phyloP scores from a whole-genome alignment of 2,113 vertebrate species.

The Platycercus adscitus region DNA sequence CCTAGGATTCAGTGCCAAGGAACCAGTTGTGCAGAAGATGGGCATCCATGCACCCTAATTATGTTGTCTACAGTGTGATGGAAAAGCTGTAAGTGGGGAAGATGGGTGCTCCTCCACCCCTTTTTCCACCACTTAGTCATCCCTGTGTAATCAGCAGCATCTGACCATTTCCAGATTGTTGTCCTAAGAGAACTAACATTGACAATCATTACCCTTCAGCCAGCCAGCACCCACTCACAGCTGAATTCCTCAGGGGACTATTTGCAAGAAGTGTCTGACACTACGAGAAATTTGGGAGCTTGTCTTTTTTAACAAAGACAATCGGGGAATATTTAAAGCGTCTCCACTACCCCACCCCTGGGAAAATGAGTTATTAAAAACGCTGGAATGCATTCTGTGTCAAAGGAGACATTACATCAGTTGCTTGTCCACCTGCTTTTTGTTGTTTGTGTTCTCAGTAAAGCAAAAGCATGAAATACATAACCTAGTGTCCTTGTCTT shows the following conservation, averaged over 20 bases:
- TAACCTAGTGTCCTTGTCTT: slow-evolving; percentile 12
- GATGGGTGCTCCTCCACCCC: neutral
- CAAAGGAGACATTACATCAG: slow-evolving; percentile 18
- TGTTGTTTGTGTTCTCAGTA: neutral
- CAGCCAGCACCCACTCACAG: neutral
- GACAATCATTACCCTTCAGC: neutral
- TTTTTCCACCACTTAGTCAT: neutral
- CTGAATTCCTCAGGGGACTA: neutral
- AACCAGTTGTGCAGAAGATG: neutral
- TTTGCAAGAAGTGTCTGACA: neutral
- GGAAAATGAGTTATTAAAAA: slow-evolving; percentile 33
- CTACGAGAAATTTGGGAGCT: neutral
- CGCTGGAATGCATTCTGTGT: neutral
- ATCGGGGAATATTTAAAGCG: neutral
- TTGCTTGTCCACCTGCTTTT: neutral
- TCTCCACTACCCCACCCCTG: neutral
- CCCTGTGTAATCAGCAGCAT: neutral
- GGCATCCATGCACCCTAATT: neutral
- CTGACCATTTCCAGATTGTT: neutral
- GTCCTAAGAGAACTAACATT: neutral
- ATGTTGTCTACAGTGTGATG: neutral
- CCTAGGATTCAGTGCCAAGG: neutral
- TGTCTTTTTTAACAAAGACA: neutral
- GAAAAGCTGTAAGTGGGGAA: neutral
- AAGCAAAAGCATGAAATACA: neutral